Percentiles rank a stretch among this genome's conserved stretches.
Conservation (phyloP, 2,797 vertebrate species). For the Poeciliopsis infans region DNA sequence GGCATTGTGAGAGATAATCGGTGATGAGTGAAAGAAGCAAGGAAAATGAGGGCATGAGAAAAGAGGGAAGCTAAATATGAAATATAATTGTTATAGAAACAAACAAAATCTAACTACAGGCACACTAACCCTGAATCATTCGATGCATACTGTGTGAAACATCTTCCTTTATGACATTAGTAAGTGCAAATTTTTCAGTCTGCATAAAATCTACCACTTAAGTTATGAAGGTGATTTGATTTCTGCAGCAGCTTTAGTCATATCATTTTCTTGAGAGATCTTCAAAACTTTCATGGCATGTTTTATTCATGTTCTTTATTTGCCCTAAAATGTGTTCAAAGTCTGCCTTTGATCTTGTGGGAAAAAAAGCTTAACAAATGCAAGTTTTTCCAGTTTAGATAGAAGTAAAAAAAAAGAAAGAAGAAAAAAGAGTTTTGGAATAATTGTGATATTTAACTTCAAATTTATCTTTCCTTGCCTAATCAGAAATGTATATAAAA, state of each 20-base stretch:
- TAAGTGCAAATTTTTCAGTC: conserved; percentile 32
- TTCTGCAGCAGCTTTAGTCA: conserved; percentile 38
- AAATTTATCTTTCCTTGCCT: conserved; percentile 34
- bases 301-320: conserved; percentile 78
- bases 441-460: conserved; percentile 79
- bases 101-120: conserved; percentile 13
- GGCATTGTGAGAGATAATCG: conserved; percentile 32
- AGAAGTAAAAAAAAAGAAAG: conserved; percentile 22
- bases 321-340: conserved; percentile 66
- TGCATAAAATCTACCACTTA: conserved; percentile 31
- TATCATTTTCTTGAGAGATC: conserved; percentile 56
- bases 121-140: background rate
- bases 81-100: conserved; percentile 28
- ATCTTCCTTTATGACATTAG: conserved; percentile 28
- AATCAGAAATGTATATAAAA: conserved; percentile 14
- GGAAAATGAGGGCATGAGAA: background rate
- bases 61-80: conserved; percentile 32
- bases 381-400: conserved; percentile 59
- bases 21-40: conserved; percentile 23
- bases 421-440: conserved; percentile 47
- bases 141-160: conserved; percentile 36
- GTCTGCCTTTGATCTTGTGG: conserved; percentile 70
- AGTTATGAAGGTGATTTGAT: conserved; percentile 28
- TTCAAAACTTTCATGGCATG: conserved; percentile 61
- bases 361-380: conserved; percentile 67